Percentiles rank a stretch among this genome's conserved stretches.
These are phyloP conservation scores for Nomada flava DNA, from an alignment of 2,888 invertebrate genomes.

Conservation along the genomic window DNA sequence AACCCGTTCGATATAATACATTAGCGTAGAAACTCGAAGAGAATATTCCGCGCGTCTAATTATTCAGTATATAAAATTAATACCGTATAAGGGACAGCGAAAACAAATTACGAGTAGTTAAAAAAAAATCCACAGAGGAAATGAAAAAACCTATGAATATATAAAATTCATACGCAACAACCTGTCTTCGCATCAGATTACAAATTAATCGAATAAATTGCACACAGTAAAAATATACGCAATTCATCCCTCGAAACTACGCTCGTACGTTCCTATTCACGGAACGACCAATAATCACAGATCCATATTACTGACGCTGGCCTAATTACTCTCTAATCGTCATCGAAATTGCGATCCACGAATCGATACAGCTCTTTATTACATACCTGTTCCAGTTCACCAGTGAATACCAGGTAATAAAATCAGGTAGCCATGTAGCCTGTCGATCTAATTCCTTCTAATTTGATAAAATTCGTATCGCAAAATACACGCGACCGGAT, in stretches of 20 bases:
- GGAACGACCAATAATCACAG: slow-evolving; percentile 15
- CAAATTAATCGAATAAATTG: not conserved
- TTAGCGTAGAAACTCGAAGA: too few species aligned
- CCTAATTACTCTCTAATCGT: slow-evolving; percentile 20
- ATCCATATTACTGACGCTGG: not conserved
- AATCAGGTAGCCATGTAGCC: not conserved
- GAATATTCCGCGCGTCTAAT: too few species aligned
- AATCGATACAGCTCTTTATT: slow-evolving; percentile 26
- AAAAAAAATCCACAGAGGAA: too few species aligned
- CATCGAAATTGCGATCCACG: slow-evolving; percentile 26
- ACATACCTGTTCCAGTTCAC: slow-evolving; percentile 10
- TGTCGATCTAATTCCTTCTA: slow-evolving; percentile 40
- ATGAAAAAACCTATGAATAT: not conserved
- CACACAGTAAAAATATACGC: too few species aligned
- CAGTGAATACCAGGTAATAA: not conserved
- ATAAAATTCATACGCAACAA: not conserved
- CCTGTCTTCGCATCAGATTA: too few species aligned
- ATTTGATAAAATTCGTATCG: slow-evolving; percentile 36
- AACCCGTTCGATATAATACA: too few species aligned
- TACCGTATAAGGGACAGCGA: too few species aligned
- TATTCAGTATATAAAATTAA: too few species aligned
- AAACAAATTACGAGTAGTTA: too few species aligned
- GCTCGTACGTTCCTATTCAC: not conserved
- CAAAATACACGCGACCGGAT: not conserved
- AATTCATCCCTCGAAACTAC: not conserved